phyloP scores from a whole-genome alignment of 2,797 vertebrate genomes.

The Streptopelia turtur region DNA sequence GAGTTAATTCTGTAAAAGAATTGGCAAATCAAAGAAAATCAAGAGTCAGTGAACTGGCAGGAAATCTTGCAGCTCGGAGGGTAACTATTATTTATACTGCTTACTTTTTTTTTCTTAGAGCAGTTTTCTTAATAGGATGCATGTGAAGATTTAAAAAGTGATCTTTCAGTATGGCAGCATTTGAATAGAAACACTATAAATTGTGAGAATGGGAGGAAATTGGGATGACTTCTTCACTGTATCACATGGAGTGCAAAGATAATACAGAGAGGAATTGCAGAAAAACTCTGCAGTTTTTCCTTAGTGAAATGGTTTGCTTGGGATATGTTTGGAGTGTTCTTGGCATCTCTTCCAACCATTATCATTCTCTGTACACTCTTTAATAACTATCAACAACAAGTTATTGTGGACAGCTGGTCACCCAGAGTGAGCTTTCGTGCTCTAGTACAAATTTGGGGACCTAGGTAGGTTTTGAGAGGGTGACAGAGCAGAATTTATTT shows the following conservation, averaged over 20 bases:
- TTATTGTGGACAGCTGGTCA: not conserved
- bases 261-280: not conserved
- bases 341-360: not conserved
- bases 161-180: not conserved
- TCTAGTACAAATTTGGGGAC: not conserved
- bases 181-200: not conserved
- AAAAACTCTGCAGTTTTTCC: not conserved
- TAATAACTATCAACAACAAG: not conserved
- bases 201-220: slow-evolving; percentile 21
- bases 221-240: not conserved
- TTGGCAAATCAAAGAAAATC: slow-evolving; percentile 96
- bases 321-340: not conserved
- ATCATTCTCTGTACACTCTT: not conserved
- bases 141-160: not conserved
- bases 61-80: slow-evolving; percentile 88
- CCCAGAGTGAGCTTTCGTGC: not conserved
- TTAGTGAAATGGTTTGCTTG: not conserved
- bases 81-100: slow-evolving; percentile 77
- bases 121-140: not conserved
- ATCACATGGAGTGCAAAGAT: not conserved
- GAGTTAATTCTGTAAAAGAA: slow-evolving; percentile 98
- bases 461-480: not conserved
- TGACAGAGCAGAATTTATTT: not conserved
- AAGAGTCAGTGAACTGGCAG: slow-evolving; percentile 85
- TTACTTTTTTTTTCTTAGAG: not conserved